Base-by-base conservation (phyloP, 1,140 invertebrate species). In the Aphelinus atriplicis region DNA sequence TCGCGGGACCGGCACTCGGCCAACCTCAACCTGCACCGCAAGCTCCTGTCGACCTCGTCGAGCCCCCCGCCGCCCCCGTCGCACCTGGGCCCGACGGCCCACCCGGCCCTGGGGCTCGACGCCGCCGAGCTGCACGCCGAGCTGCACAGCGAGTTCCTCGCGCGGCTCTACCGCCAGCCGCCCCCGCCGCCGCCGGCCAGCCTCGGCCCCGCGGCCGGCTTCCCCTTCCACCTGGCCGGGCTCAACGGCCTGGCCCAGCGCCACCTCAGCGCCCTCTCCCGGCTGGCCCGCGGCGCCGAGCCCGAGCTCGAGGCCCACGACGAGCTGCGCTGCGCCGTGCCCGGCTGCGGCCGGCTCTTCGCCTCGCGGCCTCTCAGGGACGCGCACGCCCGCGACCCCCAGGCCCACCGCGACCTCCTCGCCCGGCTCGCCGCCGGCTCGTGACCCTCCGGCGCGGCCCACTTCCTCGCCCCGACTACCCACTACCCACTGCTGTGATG, bases 1-100 rank as follows among this genome's bases (percentile, higher is more conserved):
- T 97, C 95, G 77, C 91, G 97, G 73, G 97, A 99, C 83, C 89
- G 97, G 2, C 97, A 99, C 85, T 96, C 95, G 80, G 92, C 95
- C 1, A 98, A 99, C 83, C 88, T 95, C 51, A 98, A 96, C 81
- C 89, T 98, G 10, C 97, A 98, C 82, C 90, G 95, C 71, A 97
- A 97, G 85, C 88, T 97, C 47, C 84, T 97, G 55, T 95, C 94
- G 1, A 95, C 95, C 1, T 91, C 92, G 58, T 88, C 89, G 9
- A 89, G 90, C n/a, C 88, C 89, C 9, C 83, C 85, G 1, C 86
- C 88, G 0, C 80, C 88, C 9, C 86, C 89, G n/a, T 82, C 87
- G 10, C 87, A 87, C 43, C 87, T 90, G 80, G 89, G 86, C n/a
- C 80, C 85, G 6, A 45, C 64, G 26, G 64, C 53, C 1, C 58